Percentiles rank a stretch among this genome's conserved stretches.
phyloP scores from a whole-genome alignment of 2,113 vertebrate genomes.

The Sinocyclocheilus maitianheensis region DNA sequence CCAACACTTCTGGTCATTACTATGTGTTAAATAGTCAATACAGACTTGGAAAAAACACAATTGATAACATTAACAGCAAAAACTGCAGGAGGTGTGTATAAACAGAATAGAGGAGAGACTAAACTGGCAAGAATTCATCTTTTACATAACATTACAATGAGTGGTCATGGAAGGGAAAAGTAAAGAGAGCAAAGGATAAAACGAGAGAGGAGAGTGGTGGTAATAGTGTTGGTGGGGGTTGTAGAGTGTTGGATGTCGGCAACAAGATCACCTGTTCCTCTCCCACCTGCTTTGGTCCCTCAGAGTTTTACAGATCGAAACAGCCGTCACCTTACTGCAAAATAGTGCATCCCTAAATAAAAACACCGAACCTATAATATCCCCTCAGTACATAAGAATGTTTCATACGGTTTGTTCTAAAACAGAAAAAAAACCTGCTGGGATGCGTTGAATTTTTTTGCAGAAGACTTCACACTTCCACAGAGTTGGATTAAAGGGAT shows the following conservation, averaged over 20 bases:
- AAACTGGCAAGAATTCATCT: not conserved
- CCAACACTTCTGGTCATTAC: not conserved
- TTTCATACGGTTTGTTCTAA: no score
- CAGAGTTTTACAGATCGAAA: conserved; percentile 35
- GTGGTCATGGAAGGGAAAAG: not conserved
- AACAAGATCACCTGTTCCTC: conserved; percentile 59
- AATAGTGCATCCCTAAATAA: not conserved
- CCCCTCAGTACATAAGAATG: not conserved
- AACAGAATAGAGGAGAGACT: not conserved
- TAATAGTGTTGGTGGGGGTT: conserved; percentile 20
- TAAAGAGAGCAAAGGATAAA: not conserved
- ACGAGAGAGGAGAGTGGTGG: not conserved
- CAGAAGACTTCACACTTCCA: not conserved
- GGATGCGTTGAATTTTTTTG: not conserved
- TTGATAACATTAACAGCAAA: not conserved
- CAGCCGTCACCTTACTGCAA: conserved; percentile 6
- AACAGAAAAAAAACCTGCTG: not conserved
- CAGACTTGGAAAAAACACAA: not conserved
- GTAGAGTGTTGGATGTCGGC: conserved; percentile 54
- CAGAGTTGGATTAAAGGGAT: not conserved
- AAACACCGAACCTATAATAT: not conserved
- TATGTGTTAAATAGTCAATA: not conserved
- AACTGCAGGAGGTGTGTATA: not conserved
- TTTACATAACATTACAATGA: not conserved
- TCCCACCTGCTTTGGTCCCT: conserved; percentile 59